phyloP scores from a whole-genome alignment of 2,113 vertebrate genomes.

The Bujurquina vittata region DNA sequence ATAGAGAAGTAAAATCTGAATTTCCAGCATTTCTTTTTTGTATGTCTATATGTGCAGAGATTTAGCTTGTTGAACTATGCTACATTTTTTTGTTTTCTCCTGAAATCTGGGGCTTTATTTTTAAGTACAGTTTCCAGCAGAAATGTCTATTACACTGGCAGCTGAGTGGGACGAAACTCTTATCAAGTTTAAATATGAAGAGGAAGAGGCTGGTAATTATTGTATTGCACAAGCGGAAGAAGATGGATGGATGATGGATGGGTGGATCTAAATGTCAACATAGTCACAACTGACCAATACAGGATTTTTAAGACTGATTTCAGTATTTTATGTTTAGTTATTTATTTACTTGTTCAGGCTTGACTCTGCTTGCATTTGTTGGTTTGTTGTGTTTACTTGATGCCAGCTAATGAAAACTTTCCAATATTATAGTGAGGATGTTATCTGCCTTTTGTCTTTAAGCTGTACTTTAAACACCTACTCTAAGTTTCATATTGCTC shows the following conservation, averaged over 20 bases:
- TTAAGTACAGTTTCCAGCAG: neutral
- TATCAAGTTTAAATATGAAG: neutral
- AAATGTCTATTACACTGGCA: neutral
- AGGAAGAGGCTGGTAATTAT: constrained; percentile 6
- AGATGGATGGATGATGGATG: too few relatives aligned
- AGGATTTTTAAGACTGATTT: neutral
- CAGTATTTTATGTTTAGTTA: neutral
- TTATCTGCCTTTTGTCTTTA: neutral
- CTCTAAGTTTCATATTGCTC: neutral
- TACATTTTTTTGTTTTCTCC: neutral
- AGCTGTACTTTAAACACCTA: neutral
- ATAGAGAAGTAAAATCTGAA: neutral
- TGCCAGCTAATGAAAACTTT: neutral
- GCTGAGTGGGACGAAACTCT: neutral
- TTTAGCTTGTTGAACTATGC: neutral
- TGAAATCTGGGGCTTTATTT: neutral
- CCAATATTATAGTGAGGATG: neutral
- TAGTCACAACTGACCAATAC: neutral
- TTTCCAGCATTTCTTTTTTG: neutral
- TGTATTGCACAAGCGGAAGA: neutral
- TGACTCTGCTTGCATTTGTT: too few relatives aligned
- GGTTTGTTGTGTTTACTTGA: neutral
- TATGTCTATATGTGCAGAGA: neutral
- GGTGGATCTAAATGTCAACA: neutral
- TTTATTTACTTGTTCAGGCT: neutral